These are phyloP conservation scores for Melanostoma mellinum DNA, from an alignment of 2,888 invertebrate species.

Conservation along the genomic window DNA sequence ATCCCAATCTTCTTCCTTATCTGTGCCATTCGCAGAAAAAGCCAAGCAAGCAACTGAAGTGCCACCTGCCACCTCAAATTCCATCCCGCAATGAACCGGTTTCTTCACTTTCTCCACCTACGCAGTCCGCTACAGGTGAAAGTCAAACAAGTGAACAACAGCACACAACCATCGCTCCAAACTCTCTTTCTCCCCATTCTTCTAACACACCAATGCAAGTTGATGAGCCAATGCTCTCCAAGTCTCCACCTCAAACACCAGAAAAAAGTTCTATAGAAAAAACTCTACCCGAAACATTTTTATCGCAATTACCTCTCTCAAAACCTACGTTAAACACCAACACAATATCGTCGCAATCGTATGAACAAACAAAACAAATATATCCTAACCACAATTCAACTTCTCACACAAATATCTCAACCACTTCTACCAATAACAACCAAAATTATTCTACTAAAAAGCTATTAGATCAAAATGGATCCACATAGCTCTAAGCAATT, in stretches of 20 bases:
- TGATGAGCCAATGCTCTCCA: conserved; percentile 1
- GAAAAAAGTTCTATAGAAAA: neutral
- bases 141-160: neutral
- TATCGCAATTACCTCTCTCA: neutral
- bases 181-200: neutral
- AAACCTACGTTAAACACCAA: neutral
- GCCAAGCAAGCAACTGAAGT: neutral
- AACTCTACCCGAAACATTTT: neutral
- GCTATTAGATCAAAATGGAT: neutral
- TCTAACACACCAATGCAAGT: neutral
- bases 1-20: neutral
- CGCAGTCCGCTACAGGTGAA: neutral
- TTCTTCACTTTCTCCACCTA: neutral
- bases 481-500: neutral
- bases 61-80: neutral
- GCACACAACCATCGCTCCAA: neutral
- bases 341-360: neutral
- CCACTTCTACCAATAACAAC: neutral
- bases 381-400: no score
- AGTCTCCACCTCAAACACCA: neutral
- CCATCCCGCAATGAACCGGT: conserved; percentile 1
- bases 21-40: neutral
- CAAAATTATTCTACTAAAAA: neutral
- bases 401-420: no score
- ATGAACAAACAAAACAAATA: neutral